A percentile compares a stretch with the other conserved stretches of the same genome.
Evolutionary conservation across 2,888 invertebrate species (phyloP).

Genomic region (Ophonus ardosiacus): DNA sequence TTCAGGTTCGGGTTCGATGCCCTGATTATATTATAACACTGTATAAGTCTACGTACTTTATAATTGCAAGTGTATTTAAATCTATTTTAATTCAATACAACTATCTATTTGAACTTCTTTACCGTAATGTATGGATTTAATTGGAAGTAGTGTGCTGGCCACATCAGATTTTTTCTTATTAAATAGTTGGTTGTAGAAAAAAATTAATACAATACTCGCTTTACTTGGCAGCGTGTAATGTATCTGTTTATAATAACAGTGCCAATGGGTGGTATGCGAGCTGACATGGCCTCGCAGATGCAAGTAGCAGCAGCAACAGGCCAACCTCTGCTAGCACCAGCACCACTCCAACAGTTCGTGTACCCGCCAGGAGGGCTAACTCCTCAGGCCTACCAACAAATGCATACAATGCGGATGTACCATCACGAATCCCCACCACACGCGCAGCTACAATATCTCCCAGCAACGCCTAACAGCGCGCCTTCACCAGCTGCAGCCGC

Average conservation of each 20-base stretch:
- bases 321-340: conserved; percentile 90
- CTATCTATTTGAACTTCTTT: too few species aligned
- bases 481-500: conserved; percentile 74
- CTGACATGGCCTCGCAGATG: conserved; percentile 84
- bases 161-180: too few species aligned
- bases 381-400: conserved; percentile 75
- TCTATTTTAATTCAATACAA: too few species aligned
- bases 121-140: too few species aligned
- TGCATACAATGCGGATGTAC: conserved; percentile 84
- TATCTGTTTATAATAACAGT: conserved; percentile 70
- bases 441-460: conserved; percentile 72
- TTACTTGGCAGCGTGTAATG: neutral
- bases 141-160: too few species aligned
- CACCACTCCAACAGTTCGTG: conserved; percentile 82
- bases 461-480: conserved; percentile 77
- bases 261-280: conserved; percentile 75
- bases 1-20: too few species aligned
- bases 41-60: too few species aligned
- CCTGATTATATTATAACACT: too few species aligned
- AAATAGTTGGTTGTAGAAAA: too few species aligned
- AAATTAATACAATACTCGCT: too few species aligned
- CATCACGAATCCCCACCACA: conserved; percentile 80
- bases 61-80: too few species aligned
- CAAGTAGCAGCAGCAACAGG: conserved; percentile 90
- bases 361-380: conserved; percentile 73